phyloP scores from a whole-genome alignment of 92 coral and sea anemone species.

The Palythoa grandis region DNA sequence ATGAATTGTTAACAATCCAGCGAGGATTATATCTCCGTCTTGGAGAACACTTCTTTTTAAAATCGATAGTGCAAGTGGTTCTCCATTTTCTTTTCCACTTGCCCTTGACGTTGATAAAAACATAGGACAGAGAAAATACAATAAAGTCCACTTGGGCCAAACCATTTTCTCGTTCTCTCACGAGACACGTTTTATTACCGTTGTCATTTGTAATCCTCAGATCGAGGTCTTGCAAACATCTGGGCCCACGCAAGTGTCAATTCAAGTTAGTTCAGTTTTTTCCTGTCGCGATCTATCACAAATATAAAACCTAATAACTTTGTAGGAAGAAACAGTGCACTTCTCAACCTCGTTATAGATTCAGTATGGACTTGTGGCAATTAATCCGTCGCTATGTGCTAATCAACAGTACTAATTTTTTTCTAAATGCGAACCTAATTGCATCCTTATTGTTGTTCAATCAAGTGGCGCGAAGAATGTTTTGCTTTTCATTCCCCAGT shows the following conservation, averaged over 20 bases:
- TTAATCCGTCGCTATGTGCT: background rate
- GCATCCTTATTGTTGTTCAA: background rate
- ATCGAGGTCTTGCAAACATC: background rate
- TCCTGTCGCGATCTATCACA: no score
- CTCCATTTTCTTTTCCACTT: background rate
- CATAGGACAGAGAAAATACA: background rate
- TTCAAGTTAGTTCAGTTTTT: no score
- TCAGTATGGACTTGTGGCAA: background rate
- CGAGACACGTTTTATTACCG: background rate
- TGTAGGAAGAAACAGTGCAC: background rate
- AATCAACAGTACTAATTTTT: background rate
- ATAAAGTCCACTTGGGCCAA: slow-evolving; percentile 9
- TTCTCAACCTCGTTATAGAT: background rate
- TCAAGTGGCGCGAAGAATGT: background rate
- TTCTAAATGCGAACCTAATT: background rate
- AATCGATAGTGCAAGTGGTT: background rate
- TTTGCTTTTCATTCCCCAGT: slow-evolving; percentile 5
- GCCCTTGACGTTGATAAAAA: background rate
- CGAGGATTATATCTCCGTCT: slow-evolving; percentile 68
- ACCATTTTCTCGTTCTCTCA: background rate
- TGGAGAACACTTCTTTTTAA: slow-evolving; percentile 45
- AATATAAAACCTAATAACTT: background rate
- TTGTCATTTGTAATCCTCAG: no score
- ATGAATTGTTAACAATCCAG: slow-evolving; percentile 70
- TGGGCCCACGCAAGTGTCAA: no score